Percentiles rank a stretch among this genome's conserved stretches.
These are phyloP conservation scores for Ariopsis seemanni DNA, from an alignment of 2,113 vertebrate species.

Conservation along the genomic window DNA sequence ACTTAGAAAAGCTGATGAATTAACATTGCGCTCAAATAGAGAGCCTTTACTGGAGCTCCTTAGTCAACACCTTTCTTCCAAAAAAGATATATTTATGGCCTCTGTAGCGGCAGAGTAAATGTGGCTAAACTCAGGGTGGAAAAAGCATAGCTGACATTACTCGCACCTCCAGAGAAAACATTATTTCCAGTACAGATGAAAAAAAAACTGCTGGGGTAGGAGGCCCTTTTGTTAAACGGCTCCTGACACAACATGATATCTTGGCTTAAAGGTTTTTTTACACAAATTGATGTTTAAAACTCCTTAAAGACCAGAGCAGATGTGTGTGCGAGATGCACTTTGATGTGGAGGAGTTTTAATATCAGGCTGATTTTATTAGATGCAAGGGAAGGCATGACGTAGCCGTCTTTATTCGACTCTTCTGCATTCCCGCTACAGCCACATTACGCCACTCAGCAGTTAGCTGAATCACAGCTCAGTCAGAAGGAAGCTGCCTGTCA, in stretches of 20 bases:
- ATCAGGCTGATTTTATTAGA: slow-evolving; percentile 45
- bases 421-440: slow-evolving; percentile 28
- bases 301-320: slow-evolving; percentile 10
- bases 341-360: slow-evolving; percentile 48
- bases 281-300: slow-evolving; percentile 35
- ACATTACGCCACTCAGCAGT: slow-evolving; percentile 38
- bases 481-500: slow-evolving; percentile 34
- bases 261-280: slow-evolving; percentile 18
- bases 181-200: neutral
- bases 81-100: neutral
- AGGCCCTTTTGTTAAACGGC: slow-evolving; percentile 29
- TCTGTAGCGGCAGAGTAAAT: neutral
- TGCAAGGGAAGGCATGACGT: slow-evolving; percentile 43
- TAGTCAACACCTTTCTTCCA: slow-evolving; percentile 7
- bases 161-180: slow-evolving; percentile 20
- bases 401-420: slow-evolving; percentile 44
- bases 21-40: slow-evolving; percentile 3
- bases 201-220: neutral
- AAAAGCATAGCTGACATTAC: slow-evolving; percentile 17
- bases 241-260: slow-evolving; percentile 28
- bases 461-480: slow-evolving; percentile 34
- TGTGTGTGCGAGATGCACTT: slow-evolving; percentile 31
- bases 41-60: neutral
- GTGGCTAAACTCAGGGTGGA: neutral
- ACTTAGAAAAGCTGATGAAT: slow-evolving; percentile 40